These are phyloP conservation scores for Seladonia tumulorum DNA, from an alignment of 2,888 invertebrate species.

Conservation along the genomic window DNA sequence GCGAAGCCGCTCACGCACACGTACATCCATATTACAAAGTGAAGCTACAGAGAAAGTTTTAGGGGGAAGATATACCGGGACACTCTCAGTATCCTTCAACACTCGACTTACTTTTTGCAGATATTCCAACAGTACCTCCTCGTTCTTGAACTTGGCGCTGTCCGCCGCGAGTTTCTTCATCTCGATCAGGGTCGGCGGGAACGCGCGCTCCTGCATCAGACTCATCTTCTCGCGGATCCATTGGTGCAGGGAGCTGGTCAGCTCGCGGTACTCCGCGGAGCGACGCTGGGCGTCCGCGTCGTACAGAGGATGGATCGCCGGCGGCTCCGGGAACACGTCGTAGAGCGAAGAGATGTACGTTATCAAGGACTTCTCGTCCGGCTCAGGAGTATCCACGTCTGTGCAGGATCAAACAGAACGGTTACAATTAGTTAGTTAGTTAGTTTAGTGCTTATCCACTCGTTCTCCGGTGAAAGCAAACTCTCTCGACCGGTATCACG, in stretches of 20 bases:
- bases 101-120: too few species aligned
- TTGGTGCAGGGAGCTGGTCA: conserved; percentile 93
- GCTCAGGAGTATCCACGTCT: conserved; percentile 99
- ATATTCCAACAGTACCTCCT: too few species aligned
- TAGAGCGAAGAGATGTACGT: conserved; percentile 99
- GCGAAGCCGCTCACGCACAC: too few species aligned
- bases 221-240: conserved; percentile 97
- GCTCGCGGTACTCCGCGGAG: conserved; percentile 95
- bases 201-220: conserved; percentile 94
- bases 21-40: too few species aligned
- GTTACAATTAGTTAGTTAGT: not conserved
- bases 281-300: conserved; percentile 96
- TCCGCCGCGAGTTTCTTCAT: conserved; percentile 97
- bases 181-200: conserved; percentile 96
- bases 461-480: not conserved
- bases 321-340: conserved; percentile 99
- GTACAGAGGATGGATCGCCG: conserved; percentile 94
- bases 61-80: too few species aligned
- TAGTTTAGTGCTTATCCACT: not conserved
- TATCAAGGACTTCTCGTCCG: conserved; percentile 99
- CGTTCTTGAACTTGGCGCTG: conserved; percentile 95
- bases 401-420: conserved; percentile 53
- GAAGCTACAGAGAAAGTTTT: too few species aligned
- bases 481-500: not conserved
- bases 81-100: too few species aligned